Conservation (phyloP, 1,140 invertebrate genomes). For the Meloidogyne chitwoodi region DNA sequence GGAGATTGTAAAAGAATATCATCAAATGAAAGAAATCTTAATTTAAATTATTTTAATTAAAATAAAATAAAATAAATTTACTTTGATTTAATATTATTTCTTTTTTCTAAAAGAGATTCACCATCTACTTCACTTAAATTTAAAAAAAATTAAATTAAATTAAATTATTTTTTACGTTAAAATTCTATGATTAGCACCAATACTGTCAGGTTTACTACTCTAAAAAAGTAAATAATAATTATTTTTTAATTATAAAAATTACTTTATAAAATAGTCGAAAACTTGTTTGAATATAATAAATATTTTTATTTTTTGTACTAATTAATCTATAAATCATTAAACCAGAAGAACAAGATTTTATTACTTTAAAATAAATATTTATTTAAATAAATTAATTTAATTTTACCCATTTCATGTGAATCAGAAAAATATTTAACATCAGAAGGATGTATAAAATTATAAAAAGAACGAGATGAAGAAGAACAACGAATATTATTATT, state of each 20-base stretch:
- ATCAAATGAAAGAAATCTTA: slow-evolving; percentile 34
- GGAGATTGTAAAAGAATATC: slow-evolving; percentile 48
- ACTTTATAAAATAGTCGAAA: slow-evolving; percentile 88
- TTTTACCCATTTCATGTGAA: slow-evolving; percentile 96
- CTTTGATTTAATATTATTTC: slow-evolving; percentile 40
- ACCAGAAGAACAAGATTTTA: slow-evolving; percentile 94
- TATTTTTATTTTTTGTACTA: slow-evolving; percentile 75
- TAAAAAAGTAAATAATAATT: not conserved
- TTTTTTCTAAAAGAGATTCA: slow-evolving; percentile 41
- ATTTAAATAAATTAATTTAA: not conserved
- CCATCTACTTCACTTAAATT: slow-evolving; percentile 49
- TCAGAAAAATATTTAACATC: slow-evolving; percentile 94
- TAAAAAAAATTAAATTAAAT: not conserved
- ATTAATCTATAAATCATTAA: slow-evolving; percentile 90
- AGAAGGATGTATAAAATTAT: slow-evolving; percentile 93
- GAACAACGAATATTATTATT: slow-evolving; percentile 52
- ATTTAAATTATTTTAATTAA: not conserved
- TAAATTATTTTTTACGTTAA: slow-evolving; percentile 33
- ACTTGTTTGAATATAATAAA: slow-evolving; percentile 89
- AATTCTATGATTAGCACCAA: slow-evolving; percentile 81
- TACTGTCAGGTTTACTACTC: slow-evolving; percentile 96
- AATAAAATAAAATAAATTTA: too few relatives aligned
- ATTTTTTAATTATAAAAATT: not conserved
- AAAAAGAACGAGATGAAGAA: slow-evolving; percentile 67
- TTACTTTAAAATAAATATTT: slow-evolving; percentile 69